Conservation (phyloP, 2,113 vertebrate species). For the Albula glossodonta region DNA sequence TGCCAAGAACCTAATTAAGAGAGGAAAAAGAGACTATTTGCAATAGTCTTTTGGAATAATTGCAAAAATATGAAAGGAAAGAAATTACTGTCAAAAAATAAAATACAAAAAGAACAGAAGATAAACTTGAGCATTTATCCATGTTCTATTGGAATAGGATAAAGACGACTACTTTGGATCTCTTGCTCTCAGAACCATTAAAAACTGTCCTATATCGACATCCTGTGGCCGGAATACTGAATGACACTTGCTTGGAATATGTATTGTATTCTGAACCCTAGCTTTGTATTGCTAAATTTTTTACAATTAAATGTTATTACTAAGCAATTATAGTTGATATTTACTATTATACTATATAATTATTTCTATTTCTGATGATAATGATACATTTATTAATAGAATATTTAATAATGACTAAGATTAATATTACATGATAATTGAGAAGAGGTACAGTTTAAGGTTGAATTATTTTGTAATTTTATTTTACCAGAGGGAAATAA, state of each 20-base stretch:
- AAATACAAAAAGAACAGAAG: constrained; percentile 51
- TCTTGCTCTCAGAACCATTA: constrained; percentile 58
- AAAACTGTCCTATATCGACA: constrained; percentile 74
- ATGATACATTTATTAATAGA: constrained; percentile 70
- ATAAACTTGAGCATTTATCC: constrained; percentile 62
- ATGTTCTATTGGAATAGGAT: constrained; percentile 52
- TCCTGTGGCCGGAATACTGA: constrained; percentile 74
- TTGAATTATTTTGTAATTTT: constrained; percentile 83
- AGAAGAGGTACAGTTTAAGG: constrained; percentile 70
- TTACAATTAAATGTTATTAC: constrained; percentile 69
- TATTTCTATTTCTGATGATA: constrained; percentile 70
- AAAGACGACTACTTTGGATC: constrained; percentile 50
- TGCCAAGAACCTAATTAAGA: constrained; percentile 22
- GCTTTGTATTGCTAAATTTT: constrained; percentile 79
- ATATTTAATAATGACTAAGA: constrained; percentile 61
- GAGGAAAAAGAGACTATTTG: constrained; percentile 55
- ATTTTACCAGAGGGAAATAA: constrained; percentile 82
- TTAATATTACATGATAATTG: constrained; percentile 54
- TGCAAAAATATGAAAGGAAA: constrained; percentile 60
- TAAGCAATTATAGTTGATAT: constrained; percentile 71
- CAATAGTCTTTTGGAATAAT: constrained; percentile 54
- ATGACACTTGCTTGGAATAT: constrained; percentile 71
- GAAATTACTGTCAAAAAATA: constrained; percentile 56
- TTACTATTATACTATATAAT: constrained; percentile 71
- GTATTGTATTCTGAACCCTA: constrained; percentile 73